Evolutionary conservation across 2,797 vertebrate genomes (phyloP).

Genomic region (Ammospiza maritima): DNA sequence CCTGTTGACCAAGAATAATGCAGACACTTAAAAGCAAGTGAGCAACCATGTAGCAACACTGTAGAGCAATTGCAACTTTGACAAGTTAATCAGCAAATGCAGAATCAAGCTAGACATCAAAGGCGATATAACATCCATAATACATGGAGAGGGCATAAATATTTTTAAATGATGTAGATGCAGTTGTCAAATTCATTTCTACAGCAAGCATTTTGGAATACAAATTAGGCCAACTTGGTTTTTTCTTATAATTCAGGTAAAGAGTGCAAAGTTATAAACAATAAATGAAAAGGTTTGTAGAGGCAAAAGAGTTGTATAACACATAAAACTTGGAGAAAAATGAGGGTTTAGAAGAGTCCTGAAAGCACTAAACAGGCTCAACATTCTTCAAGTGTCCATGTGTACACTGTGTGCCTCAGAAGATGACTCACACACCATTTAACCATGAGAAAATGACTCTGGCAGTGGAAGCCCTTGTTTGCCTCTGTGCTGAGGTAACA

Average conservation of each 20-base stretch:
- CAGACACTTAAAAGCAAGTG: background rate
- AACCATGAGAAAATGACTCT: background rate
- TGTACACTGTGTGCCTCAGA: background rate
- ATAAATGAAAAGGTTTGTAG: background rate
- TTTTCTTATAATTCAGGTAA: background rate
- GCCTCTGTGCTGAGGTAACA: background rate
- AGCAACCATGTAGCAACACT: background rate
- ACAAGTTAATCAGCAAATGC: slow-evolving; percentile 21
- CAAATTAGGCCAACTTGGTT: background rate
- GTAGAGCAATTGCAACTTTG: background rate
- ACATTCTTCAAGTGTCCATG: background rate
- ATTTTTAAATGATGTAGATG: background rate
- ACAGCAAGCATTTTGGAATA: background rate
- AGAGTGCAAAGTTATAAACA: background rate
- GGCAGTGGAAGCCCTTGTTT: background rate
- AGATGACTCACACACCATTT: background rate
- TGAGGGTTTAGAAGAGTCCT: background rate
- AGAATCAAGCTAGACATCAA: background rate
- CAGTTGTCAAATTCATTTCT: slow-evolving; percentile 34
- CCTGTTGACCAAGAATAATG: background rate
- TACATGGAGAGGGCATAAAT: slow-evolving; percentile 15
- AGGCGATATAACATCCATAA: background rate
- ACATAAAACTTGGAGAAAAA: background rate
- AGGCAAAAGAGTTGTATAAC: background rate
- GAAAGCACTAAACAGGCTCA: background rate